Base-by-base conservation (phyloP, 1,140 invertebrate genomes). In the Papilio polyxenes region DNA sequence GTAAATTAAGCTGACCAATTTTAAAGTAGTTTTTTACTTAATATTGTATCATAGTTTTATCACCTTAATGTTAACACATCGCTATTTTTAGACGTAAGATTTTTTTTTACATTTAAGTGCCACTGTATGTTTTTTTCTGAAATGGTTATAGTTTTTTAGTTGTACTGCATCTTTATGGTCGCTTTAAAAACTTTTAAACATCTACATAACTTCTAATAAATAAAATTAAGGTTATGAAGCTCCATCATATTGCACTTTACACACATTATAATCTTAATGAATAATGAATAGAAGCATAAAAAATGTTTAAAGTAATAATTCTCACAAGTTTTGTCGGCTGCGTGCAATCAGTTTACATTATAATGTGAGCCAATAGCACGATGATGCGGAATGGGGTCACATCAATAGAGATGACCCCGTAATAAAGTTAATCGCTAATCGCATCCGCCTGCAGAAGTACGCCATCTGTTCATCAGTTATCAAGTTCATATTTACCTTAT, bases 401-500 rank as follows among this genome's bases (percentile, higher is more conserved):
- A 69, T 65, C 40, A 65, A 80, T 69, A 80, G 78, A 80, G 59
- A 62, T 80, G 37, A 80, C 78, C 78, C 40, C 62, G 59, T 69
- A 59, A 80, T 80, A 77, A 53, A 9, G 59, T 80, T 80, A 69
- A 69, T 80, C 77, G 17, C 77, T 65, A 62, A 80, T 23, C n/a
- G 37, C 20, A 80, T 80, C 78, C 44, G 48, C 44, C 49, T 69
- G 59, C 15, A 9, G 62, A 48, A 80, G 59, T 62, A 37, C 56
- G 56, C 78, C 78, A 80, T 69, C 37, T 80, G 78, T 80, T 80
- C 59, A 31, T 40, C 75, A 15, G n/a, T 80, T 80, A 80, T 80
- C 78, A 65, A 69, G 20, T 37, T 49, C 10, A 80, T 69, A 62
- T 80, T 69, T 80, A 80, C 78, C 78, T 62, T 80, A 69, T 56